These are phyloP conservation scores for Lamproptera curius DNA, from an alignment of 2,888 invertebrate genomes.

Conservation along the genomic window DNA sequence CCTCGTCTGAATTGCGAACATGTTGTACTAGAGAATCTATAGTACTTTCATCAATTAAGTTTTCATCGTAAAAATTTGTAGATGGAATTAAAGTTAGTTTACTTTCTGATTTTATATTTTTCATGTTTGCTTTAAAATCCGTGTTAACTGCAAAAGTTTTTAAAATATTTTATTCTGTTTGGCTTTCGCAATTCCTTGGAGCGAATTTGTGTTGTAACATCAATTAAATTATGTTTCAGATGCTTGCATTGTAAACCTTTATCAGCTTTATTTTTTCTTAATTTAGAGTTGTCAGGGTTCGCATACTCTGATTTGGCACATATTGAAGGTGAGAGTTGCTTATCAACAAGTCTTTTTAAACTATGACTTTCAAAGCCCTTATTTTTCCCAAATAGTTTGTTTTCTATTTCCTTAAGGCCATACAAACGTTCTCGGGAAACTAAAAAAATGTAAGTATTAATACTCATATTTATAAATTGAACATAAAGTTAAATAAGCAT, in stretches of 20 bases:
- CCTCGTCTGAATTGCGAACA: conserved; percentile 53
- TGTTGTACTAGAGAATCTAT: conserved; percentile 59
- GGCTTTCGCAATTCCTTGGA: conserved; percentile 17
- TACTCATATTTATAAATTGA: too few relatives aligned
- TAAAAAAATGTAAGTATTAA: too few relatives aligned
- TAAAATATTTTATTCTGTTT: conserved; percentile 22
- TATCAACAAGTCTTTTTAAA: conserved; percentile 32
- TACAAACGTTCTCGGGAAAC: too few relatives aligned
- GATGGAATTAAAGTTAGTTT: conserved; percentile 11
- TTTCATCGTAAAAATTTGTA: conserved; percentile 24
- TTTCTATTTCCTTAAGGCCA: too few relatives aligned
- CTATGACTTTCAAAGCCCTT: conserved; percentile 32
- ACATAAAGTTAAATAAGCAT: too few relatives aligned
- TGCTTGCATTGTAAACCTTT: conserved; percentile 28
- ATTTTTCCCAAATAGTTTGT: too few relatives aligned
- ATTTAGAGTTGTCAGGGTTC: conserved; percentile 32
- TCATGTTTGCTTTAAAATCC: conserved; percentile 24
- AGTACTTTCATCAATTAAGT: conserved; percentile 31
- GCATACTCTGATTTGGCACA: conserved; percentile 44
- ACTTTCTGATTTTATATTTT: conserved; percentile 22
- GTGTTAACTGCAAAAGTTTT: conserved; percentile 20
- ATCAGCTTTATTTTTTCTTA: conserved; percentile 17
- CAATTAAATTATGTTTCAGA: not conserved
- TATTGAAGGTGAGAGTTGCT: conserved; percentile 53
- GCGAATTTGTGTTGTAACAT: conserved; percentile 11